These are phyloP conservation scores for Conomelus anceps DNA, from an alignment of 2,888 invertebrate genomes.

Conservation along the genomic window DNA sequence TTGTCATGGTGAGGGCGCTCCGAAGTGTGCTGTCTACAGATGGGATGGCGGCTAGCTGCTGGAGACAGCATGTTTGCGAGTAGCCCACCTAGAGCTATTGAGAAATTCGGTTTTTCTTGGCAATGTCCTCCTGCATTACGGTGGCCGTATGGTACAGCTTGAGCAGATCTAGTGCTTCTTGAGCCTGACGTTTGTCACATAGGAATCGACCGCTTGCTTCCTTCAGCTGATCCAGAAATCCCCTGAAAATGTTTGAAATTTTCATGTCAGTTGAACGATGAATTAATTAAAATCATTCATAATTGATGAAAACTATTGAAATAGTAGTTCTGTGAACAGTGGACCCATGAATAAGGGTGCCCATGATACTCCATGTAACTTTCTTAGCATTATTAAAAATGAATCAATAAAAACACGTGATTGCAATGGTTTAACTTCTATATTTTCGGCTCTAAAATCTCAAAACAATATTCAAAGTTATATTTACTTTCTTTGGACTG, in stretches of 20 bases:
- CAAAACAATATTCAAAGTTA: too few species aligned
- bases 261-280: too few species aligned
- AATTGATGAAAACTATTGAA: too few species aligned
- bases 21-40: background rate
- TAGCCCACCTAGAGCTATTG: conserved; percentile 15
- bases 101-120: conserved; percentile 21
- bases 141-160: conserved; percentile 58
- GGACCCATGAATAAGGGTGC: too few species aligned
- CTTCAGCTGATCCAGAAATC: conserved; percentile 71
- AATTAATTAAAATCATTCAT: too few species aligned
- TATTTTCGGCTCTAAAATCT: too few species aligned
- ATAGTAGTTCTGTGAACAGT: too few species aligned
- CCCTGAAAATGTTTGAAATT: conserved; percentile 41
- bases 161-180: conserved; percentile 78
- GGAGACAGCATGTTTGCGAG: background rate
- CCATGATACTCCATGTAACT: too few species aligned
- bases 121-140: conserved; percentile 25
- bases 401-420: too few species aligned
- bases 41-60: background rate
- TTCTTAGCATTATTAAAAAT: too few species aligned
- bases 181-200: conserved; percentile 76
- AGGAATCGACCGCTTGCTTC: conserved; percentile 75
- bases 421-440: too few species aligned
- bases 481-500: too few species aligned
- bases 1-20: background rate